Conservation (phyloP, 2,113 vertebrate genomes). For the Xiphias gladius region DNA sequence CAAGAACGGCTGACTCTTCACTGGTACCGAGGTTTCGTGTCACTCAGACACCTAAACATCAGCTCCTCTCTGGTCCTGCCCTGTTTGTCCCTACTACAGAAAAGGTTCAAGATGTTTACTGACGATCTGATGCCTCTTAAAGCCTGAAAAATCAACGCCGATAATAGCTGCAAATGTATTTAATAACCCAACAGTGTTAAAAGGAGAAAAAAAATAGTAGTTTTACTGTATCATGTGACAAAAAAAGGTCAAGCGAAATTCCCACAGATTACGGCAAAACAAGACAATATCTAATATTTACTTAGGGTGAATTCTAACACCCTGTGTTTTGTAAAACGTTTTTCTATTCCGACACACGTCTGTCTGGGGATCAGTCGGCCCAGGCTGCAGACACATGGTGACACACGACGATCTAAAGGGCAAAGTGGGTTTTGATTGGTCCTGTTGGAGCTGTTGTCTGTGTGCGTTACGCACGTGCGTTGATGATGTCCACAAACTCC, state of each 20-base stretch:
- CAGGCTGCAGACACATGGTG: background rate
- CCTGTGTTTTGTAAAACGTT: too few species aligned
- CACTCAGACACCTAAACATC: background rate
- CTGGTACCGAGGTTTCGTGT: too few species aligned
- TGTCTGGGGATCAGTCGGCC: conserved; percentile 7
- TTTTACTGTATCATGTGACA: background rate
- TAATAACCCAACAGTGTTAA: background rate
- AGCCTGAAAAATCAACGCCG: background rate
- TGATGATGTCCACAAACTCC: conserved; percentile 94
- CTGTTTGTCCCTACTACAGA: too few species aligned
- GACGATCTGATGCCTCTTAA: too few species aligned
- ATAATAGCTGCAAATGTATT: background rate
- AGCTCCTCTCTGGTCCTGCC: too few species aligned
- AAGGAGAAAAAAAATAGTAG: background rate
- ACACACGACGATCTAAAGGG: conserved; percentile 16
- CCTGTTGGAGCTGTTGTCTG: background rate
- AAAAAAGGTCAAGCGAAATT: background rate
- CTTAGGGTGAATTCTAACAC: too few species aligned
- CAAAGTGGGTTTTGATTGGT: background rate
- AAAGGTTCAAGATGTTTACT: too few species aligned
- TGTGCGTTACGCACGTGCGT: conserved; percentile 80
- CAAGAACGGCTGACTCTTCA: too few species aligned
- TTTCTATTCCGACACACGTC: too few species aligned
- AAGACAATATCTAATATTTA: background rate
- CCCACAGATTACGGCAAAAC: background rate